Conservation (phyloP, 2,797 vertebrate species). For the Protosalanx chinensis region DNA sequence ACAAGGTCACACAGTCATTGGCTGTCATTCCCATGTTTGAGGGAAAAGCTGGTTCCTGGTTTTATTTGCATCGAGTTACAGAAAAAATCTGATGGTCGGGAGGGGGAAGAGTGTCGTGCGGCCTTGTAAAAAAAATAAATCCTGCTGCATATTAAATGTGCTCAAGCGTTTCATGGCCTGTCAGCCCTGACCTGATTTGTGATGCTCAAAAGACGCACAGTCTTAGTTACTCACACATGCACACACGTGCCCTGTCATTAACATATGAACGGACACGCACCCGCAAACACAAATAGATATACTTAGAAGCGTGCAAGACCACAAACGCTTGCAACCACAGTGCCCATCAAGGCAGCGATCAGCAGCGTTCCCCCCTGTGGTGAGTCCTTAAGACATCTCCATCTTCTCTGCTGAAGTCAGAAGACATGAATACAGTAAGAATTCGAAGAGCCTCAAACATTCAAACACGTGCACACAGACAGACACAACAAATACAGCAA, state of each 20-base stretch:
- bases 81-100: conserved; percentile 41
- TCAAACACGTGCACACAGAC: conserved; percentile 11
- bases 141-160: conserved; percentile 60
- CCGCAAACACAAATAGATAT: conserved; percentile 20
- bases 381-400: conserved; percentile 53
- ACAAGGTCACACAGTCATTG: conserved; percentile 37
- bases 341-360: conserved; percentile 45
- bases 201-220: conserved; percentile 38
- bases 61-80: conserved; percentile 51
- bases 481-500: conserved; percentile 47
- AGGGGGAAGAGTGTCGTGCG: conserved; percentile 18
- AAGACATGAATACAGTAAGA: conserved; percentile 46
- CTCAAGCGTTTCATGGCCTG: conserved; percentile 56
- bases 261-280: conserved; percentile 8
- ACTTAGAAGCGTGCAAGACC: not conserved
- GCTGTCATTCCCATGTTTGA: not conserved
- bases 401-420: conserved; percentile 57
- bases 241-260: not conserved
- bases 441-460: conserved; percentile 4
- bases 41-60: not conserved
- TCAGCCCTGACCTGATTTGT: conserved; percentile 54
- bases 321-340: conserved; percentile 8
- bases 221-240: conserved; percentile 40
- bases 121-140: conserved; percentile 42
- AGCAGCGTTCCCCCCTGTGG: conserved; percentile 46